Conservation (phyloP, 2,113 vertebrate species). For the Notiomystis cincta region DNA sequence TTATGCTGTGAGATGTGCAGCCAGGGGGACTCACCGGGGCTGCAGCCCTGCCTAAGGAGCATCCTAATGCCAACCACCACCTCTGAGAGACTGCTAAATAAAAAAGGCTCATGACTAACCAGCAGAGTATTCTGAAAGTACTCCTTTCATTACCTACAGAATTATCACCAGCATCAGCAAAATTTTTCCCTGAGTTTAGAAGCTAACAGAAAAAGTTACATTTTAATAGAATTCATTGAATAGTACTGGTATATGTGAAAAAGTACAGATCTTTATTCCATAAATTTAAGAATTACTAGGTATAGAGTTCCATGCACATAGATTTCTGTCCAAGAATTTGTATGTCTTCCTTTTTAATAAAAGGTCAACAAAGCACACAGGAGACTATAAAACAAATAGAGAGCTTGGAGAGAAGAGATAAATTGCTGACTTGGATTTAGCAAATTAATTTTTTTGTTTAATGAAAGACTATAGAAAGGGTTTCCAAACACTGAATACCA, state of each 20-base stretch:
- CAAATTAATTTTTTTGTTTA: background rate
- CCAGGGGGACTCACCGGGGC: rapidly evolving
- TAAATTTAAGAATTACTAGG: background rate
- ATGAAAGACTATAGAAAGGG: background rate
- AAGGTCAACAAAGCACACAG: background rate
- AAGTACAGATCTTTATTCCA: background rate
- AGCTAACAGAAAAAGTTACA: background rate
- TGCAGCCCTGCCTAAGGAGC: background rate
- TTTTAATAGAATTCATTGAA: background rate
- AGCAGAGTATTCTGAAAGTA: background rate
- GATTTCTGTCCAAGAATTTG: background rate
- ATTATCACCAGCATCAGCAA: background rate
- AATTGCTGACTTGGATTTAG: background rate
- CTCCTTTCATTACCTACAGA: background rate
- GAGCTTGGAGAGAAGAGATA: background rate
- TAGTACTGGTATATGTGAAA: background rate
- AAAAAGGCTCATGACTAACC: background rate
- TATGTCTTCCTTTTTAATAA: background rate
- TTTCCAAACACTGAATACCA: background rate
- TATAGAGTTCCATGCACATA: background rate
- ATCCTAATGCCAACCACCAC: background rate
- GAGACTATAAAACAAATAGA: background rate
- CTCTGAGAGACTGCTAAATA: background rate
- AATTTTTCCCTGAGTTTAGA: background rate
- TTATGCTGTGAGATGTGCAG: rapidly evolving